Base-by-base conservation (phyloP, 2,888 invertebrate species). In the Drosophila subsilvestris region DNA sequence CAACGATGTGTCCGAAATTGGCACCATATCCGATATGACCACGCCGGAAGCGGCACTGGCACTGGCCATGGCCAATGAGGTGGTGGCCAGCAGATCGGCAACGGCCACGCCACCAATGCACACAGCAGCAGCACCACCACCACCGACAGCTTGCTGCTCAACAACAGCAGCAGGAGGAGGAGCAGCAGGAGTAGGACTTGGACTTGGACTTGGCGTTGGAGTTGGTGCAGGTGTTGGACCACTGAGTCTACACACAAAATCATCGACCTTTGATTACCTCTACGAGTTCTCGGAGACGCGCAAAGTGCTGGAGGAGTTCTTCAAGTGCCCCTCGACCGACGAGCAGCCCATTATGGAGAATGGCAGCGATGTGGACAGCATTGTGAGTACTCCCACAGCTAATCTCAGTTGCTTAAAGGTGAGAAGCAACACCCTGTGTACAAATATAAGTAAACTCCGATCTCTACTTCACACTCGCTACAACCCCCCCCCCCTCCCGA, bases 221-320 rank as follows among this genome's bases (percentile, higher is more conserved):
- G 18, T 29, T 18, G 54, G 29, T 8, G 14, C 25, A 3, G 63
- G 57, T 3, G 12, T 54, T n/a, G 60, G 44, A 18, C 81, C 84
- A 14, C 63, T 90, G 63, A 85, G 85, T 54, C 78, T 90, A 60
- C 90, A 89, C 54, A 89, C 91, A 43, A 91, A 92, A 83, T 91
- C 94, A 66, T 93, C 96, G 58, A 96, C 97, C 42, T 97, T 97
- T 91, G 97, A 97, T 93, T 97, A 97, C 92, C 92, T 97, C 76
- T 97, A 97, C 91, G 97, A 97, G 92, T 97, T 97, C 92, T 97
- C 97, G 5, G 97, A 97, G 93, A 97, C 97, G 58, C 94, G 97
- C 81, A 97, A 97, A 93, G 97, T 97, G 60, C 93, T 97, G 50
- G 97, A 97, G 91, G 97, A 97, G 93, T 97, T 97, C 93, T 97